These are phyloP conservation scores for Athene cunicularia DNA, from an alignment of 2,113 vertebrate species.

Conservation along the genomic window DNA sequence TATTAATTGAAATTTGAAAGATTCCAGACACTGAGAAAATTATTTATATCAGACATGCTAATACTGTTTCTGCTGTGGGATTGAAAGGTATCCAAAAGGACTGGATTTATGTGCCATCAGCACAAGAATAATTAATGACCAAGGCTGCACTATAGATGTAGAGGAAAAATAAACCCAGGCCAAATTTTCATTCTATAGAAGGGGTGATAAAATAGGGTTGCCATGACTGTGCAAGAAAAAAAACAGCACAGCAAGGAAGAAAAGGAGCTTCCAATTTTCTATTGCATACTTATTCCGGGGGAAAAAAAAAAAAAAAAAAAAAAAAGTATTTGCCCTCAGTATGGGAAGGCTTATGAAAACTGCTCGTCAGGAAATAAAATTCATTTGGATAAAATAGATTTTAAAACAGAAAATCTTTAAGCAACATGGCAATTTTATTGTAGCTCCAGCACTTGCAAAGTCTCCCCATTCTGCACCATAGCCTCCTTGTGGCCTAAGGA, in stretches of 20 bases:
- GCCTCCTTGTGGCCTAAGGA: background rate
- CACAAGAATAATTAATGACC: background rate
- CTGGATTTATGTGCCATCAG: background rate
- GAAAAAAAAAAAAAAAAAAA: background rate
- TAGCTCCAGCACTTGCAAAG: background rate
- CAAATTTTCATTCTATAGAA: background rate
- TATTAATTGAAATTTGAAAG: conserved; percentile 10
- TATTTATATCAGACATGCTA: background rate
- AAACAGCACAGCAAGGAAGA: background rate
- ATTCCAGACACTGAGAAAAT: background rate
- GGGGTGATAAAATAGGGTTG: background rate
- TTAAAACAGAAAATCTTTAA: background rate
- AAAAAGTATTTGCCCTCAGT: background rate
- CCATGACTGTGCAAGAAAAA: background rate
- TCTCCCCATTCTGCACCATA: background rate
- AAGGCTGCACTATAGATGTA: background rate
- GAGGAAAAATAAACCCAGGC: background rate
- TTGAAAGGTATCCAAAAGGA: background rate
- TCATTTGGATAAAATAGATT: background rate
- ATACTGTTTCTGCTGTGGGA: background rate
- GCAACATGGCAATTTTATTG: background rate
- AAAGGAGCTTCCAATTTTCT: background rate
- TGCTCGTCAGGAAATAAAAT: background rate
- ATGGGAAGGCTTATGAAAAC: background rate
- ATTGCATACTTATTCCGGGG: background rate